Base-by-base conservation (phyloP, 1,140 invertebrate genomes). In the Drosophila busckii region DNA sequence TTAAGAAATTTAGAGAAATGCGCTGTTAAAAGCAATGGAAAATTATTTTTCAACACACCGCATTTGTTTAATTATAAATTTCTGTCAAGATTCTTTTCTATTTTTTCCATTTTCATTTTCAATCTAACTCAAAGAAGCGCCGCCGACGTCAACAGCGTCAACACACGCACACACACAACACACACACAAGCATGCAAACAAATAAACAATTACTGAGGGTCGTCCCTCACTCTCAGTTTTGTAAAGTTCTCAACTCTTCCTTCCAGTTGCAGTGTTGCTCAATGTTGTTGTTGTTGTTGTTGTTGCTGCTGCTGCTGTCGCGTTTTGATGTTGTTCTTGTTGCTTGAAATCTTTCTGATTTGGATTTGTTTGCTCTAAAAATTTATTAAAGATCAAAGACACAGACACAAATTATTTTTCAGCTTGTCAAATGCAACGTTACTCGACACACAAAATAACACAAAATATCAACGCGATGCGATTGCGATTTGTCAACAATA, bases 21-120 rank as follows among this genome's bases (percentile, higher is more conserved):
- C 71, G 49, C 48, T 34, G 52, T 60, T 55, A 71, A 78, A 55
- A 76, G 53, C 63, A 68, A 80, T 78, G 53, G 62, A 62, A 78
- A 78, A 76, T 66, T 52, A 76, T 70, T 70, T 75, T 62, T 67
- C 71, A 76, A 63, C 71, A 66, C 73, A 35, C 58, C 58, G 75
- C 73, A 80, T 80, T 80, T 80, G 73, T 80, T 80, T 82, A 80
- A 80, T 80, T 80, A 82, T 80, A 80, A 82, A 73, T 80, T 75
- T 80, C 73, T 82, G 73, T 80, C 73, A 80, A 80, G 73, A 82
- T 60, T 61, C 61, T 63, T 52, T 46, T 70, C 12, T 28, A 48
- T 31, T 37, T 42, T 16, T 34, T 37, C 12, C 19, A 38, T 8
- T 19, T 42, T 22, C 3, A 41, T n/a, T 50, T 19, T 53, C 20